Conservation (phyloP, 2,797 vertebrate genomes). For the Acanthopagrus latus region DNA sequence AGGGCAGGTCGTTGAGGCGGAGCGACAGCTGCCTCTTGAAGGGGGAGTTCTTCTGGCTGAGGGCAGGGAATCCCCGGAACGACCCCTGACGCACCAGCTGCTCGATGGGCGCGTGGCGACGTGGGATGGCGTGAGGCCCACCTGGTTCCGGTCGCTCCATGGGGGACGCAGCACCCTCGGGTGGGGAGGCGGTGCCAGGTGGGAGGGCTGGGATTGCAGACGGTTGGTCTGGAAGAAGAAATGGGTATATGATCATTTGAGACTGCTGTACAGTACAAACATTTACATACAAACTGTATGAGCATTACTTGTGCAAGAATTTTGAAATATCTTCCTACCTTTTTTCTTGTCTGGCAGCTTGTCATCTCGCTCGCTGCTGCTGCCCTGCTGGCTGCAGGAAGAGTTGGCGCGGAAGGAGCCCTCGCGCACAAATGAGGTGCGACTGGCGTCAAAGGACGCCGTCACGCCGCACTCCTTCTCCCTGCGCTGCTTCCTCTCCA, state of each 20-base stretch:
- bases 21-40: conserved; percentile 95
- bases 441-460: conserved; percentile 92
- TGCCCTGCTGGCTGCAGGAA: conserved; percentile 80
- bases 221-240: conserved; percentile 74
- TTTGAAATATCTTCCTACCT: conserved; percentile 78
- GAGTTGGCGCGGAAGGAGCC: conserved; percentile 92
- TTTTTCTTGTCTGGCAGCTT: conserved; percentile 90
- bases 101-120: conserved; percentile 94
- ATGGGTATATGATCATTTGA: background rate
- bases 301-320: background rate
- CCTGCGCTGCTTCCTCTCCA: conserved; percentile 93
- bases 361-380: conserved; percentile 83
- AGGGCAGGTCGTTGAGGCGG: conserved; percentile 93
- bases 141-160: conserved; percentile 88
- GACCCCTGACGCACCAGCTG: conserved; percentile 95
- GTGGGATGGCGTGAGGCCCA: conserved; percentile 91
- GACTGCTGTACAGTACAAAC: no score
- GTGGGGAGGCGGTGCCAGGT: conserved; percentile 87
- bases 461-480: conserved; percentile 96
- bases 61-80: conserved; percentile 92
- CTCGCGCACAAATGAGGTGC: conserved; percentile 92
- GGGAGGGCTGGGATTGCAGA: conserved; percentile 74
- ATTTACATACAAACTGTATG: background rate
- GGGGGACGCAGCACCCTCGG: conserved; percentile 88
- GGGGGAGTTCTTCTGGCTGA: conserved; percentile 94